phyloP scores from a whole-genome alignment of 2,888 invertebrate species.

The Nephrocerus scutellatus region DNA sequence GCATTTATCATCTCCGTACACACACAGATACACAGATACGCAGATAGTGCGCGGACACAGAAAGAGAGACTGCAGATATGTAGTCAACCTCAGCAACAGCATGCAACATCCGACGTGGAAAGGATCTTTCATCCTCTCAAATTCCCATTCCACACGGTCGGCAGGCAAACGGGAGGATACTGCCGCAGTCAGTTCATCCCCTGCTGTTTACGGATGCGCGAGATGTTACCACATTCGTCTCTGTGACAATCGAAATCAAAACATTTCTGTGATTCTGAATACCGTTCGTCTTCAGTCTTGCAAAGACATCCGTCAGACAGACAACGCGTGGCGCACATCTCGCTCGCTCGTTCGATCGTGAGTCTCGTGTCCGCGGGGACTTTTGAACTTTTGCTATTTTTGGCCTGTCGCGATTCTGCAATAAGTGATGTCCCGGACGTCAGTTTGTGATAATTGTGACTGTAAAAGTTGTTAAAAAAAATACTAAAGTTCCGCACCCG shows the following conservation, averaged over 20 bases:
- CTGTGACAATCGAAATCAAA: conserved; percentile 5
- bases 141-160: no score
- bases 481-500: no score
- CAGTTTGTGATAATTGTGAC: no score
- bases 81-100: conserved; percentile 4
- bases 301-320: conserved; percentile 46
- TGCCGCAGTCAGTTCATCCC: conserved; percentile 44
- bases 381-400: no score
- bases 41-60: conserved; percentile 20
- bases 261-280: conserved; percentile 11
- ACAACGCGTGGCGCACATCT: conserved; percentile 33
- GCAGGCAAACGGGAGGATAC: no score
- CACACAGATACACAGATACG: conserved; percentile 8
- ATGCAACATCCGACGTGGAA: no score
- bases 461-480: no score
- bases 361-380: no score
- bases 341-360: no score
- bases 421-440: no score
- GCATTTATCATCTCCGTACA: conserved; percentile 8
- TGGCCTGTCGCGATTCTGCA: no score
- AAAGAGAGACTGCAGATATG: conserved; percentile 14
- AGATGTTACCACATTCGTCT: conserved; percentile 19
- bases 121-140: no score
- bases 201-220: conserved; percentile 32
- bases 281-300: conserved; percentile 36